Evolutionary conservation across 2,888 invertebrate genomes (phyloP), one percentile per base, ranked within the genome.

Genomic region (Cyrtodaria siliqua): DNA sequence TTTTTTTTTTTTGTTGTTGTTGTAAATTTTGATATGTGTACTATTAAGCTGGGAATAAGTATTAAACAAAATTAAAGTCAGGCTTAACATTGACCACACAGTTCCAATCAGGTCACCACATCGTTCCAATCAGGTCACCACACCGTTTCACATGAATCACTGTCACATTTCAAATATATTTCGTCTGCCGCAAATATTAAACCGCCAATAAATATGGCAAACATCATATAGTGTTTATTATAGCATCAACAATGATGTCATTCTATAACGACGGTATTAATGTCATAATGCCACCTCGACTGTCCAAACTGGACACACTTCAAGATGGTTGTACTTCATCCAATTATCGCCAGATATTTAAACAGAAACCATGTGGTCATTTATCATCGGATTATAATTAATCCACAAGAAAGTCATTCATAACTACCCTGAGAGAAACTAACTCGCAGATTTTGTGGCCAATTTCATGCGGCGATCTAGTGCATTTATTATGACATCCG

Each of bases 401-500:
- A 42, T 60, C 40, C 52, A 71, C 47, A 57, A 57, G 50, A 18
- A 33, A 24, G 23, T 26, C 59, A 60, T 72, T 66, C 64, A 72
- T 59, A 72, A 64, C 52, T 8, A 23, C 14, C 8, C 23, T 12
- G 23, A 20, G 52, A 16, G 33, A 4, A 33, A 12, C 26, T 16
- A 4, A 52, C 6, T 52, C 23, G 42, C 59, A 59, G 50, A 64
- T 53, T 64, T 44, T 42, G 16, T 52, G 53, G 38, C 53, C 20
- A 27, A 6, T 38, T 27, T 52, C 77, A 52, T 26, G 77, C 67
- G 52, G 71, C 49, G 77, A 52, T 3, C 23, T 57, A 63, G 62
- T 68, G 20, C 38, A 47, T 67, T 72, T 67, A 73, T 50, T 63
- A 64, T 72, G 78, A 72, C 78, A 72, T 47, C 27, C 20, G 69